Evolutionary conservation across 2,888 invertebrate genomes (phyloP).

Genomic region (Argyresthia albistria): DNA sequence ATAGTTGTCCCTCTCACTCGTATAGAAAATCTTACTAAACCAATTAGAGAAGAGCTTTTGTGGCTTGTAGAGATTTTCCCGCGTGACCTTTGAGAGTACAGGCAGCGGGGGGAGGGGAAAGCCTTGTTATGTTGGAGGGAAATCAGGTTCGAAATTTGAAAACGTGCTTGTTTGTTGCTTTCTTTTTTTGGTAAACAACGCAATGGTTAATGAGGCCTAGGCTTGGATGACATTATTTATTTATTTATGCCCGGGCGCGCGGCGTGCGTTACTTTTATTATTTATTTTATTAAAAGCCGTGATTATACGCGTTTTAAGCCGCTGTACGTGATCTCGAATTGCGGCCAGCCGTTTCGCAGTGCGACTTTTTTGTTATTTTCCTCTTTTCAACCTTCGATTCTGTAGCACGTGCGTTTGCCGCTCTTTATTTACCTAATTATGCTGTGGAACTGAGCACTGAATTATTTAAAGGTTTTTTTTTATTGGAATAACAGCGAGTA

Average conservation of each 20-base stretch:
- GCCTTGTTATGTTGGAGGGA: neutral
- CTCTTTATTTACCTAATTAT: neutral
- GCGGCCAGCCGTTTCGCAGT: conserved; percentile 9
- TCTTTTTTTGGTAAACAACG: conserved; percentile 15
- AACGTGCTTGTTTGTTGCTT: conserved; percentile 7
- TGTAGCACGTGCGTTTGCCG: conserved; percentile 9
- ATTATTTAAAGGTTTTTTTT: neutral
- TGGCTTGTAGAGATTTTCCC: neutral
- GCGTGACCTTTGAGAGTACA: neutral
- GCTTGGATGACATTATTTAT: conserved; percentile 57
- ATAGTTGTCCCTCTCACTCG: conserved; percentile 32
- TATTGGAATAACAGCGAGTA: neutral
- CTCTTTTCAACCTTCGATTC: conserved; percentile 2
- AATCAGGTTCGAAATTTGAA: neutral
- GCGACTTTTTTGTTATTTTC: conserved; percentile 9
- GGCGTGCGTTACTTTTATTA: conserved; percentile 23
- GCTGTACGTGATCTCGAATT: conserved; percentile 17
- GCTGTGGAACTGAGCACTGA: neutral
- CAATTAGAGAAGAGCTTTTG: conserved; percentile 1
- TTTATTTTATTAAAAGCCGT: conserved; percentile 21
- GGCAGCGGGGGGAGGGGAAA: neutral
- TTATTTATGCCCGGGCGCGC: conserved; percentile 49
- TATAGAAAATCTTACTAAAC: neutral
- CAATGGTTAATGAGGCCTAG: conserved; percentile 28
- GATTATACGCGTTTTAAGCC: conserved; percentile 24